A percentile compares a stretch with the other conserved stretches of the same genome.
phyloP scores from a whole-genome alignment of 1,140 invertebrate genomes.

The Drosophila trapezifrons region DNA sequence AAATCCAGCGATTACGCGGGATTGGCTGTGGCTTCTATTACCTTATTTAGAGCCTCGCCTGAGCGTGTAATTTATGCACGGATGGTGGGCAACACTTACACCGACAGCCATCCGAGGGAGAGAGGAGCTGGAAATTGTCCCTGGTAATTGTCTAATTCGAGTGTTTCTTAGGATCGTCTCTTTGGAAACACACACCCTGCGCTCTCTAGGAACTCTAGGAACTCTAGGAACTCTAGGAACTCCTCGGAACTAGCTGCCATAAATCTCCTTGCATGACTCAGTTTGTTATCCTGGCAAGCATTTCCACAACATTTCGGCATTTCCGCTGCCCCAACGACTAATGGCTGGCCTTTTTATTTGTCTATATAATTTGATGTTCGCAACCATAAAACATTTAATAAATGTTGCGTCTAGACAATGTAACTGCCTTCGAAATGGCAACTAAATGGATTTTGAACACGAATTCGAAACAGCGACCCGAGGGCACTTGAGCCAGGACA shows the following conservation, averaged over 20 bases:
- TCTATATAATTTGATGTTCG: conserved; percentile 77
- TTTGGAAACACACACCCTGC: neutral
- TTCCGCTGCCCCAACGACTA: conserved; percentile 51
- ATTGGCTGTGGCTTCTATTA: conserved; percentile 56
- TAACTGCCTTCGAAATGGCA: conserved; percentile 81
- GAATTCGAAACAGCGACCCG: conserved; percentile 65
- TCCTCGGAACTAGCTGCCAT: conserved; percentile 2
- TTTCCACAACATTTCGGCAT: conserved; percentile 44
- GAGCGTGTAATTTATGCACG: conserved; percentile 68
- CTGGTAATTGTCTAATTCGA: conserved; percentile 34
- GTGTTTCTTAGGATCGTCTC: conserved; percentile 22
- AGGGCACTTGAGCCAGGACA: conserved; percentile 62
- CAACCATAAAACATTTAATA: conserved; percentile 81
- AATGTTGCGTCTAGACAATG: conserved; percentile 82
- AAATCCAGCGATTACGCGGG: conserved; percentile 67
- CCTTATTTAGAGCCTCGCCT: conserved; percentile 53
- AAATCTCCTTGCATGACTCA: conserved; percentile 59
- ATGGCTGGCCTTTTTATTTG: conserved; percentile 74
- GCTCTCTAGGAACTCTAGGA: neutral
- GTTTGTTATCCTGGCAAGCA: conserved; percentile 42
- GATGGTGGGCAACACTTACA: conserved; percentile 61
- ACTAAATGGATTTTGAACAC: conserved; percentile 82
- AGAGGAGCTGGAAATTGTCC: conserved; percentile 15
- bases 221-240: neutral
- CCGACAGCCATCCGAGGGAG: conserved; percentile 28